These are phyloP conservation scores for Drosophila testacea DNA, from an alignment of 2,888 invertebrate species.

Conservation along the genomic window DNA sequence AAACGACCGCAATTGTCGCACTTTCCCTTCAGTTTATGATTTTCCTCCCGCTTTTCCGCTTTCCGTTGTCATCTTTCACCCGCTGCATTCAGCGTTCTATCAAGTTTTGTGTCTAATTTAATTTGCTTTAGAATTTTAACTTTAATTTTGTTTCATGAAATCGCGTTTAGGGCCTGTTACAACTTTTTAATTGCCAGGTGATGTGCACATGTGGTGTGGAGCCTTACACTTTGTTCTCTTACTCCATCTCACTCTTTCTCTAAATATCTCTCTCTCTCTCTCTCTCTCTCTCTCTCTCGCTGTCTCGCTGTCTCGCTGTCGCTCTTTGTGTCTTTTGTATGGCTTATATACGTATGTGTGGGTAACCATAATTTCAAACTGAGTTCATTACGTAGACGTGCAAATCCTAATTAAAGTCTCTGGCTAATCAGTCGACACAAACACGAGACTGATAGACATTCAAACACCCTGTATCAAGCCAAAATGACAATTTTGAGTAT, in stretches of 20 bases:
- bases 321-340: not conserved
- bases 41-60: not conserved
- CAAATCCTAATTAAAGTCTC: constrained; percentile 27
- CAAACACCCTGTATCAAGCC: not conserved
- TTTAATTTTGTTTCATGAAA: constrained; percentile 56
- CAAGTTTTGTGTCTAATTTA: constrained; percentile 69
- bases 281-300: not conserved
- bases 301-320: not conserved
- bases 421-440: not conserved
- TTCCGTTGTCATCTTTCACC: constrained; percentile 1
- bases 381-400: constrained; percentile 26
- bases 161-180: constrained; percentile 53
- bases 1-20: constrained; percentile 40
- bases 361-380: constrained; percentile 29
- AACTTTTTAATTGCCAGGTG: constrained; percentile 73
- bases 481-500: too few relatives aligned
- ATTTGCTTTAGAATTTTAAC: constrained; percentile 65
- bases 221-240: not conserved
- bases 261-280: not conserved
- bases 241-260: not conserved
- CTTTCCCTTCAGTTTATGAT: not conserved
- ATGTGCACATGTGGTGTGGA: constrained; percentile 9
- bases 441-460: not conserved
- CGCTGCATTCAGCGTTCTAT: not conserved
- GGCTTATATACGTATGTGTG: not conserved